Evolutionary conservation across 2,888 invertebrate species (phyloP).

Genomic region (Gasteruption jaculator): DNA sequence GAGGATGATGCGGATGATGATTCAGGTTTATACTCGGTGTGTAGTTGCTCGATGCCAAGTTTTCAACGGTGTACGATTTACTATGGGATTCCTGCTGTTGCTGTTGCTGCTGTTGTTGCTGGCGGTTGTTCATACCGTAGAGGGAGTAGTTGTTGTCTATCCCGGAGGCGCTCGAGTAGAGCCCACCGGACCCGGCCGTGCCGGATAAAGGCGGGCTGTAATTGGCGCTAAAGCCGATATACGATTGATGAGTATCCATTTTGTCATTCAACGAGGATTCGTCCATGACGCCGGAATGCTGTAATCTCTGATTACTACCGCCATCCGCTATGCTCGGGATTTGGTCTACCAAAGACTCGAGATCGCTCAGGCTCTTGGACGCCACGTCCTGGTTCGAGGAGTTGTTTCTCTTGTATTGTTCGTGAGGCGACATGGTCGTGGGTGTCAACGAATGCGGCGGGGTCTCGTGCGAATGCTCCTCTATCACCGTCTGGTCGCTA

Average conservation of each 20-base stretch:
- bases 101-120: conserved; percentile 35
- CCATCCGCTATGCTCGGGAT: conserved; percentile 84
- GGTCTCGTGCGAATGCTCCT: conserved; percentile 47
- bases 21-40: conserved; percentile 44
- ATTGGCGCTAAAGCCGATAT: conserved; percentile 32
- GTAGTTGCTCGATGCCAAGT: conserved; percentile 50
- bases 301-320: conserved; percentile 41
- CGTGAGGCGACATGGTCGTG: conserved; percentile 44
- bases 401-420: conserved; percentile 46
- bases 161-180: conserved; percentile 38
- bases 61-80: conserved; percentile 50
- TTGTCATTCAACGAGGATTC: conserved; percentile 43
- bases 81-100: conserved; percentile 42
- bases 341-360: conserved; percentile 87
- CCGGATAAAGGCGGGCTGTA: conserved; percentile 45
- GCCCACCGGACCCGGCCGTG: conserved; percentile 30
- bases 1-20: conserved; percentile 26
- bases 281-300: conserved; percentile 38
- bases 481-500: conserved; percentile 39
- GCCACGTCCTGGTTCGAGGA: conserved; percentile 65
- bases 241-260: conserved; percentile 38
- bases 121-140: conserved; percentile 41
- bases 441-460: conserved; percentile 47
- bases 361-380: conserved; percentile 80
- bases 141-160: conserved; percentile 41